phyloP scores from a whole-genome alignment of 2,888 invertebrate species.

The Bursaphelenchus okinawaensis region DNA sequence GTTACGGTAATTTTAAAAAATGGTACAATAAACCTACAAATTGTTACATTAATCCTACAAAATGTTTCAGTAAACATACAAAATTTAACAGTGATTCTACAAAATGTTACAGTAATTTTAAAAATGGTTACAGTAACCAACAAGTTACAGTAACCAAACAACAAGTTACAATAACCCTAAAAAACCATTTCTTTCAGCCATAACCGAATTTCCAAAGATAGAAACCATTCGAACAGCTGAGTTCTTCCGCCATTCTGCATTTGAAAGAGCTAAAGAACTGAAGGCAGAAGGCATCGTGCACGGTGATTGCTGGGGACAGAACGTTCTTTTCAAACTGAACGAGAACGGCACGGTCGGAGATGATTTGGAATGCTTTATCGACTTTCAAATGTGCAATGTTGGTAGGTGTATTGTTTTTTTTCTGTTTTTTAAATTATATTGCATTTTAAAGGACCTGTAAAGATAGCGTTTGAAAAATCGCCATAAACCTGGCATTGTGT shows the following conservation, averaged over 20 bases:
- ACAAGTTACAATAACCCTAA: not conserved
- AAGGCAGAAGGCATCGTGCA: not conserved
- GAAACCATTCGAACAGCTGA: not conserved
- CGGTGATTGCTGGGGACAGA: not conserved
- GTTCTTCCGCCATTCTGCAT: not conserved
- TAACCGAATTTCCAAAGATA: not conserved
- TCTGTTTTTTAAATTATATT: no score
- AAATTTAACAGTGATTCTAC: no score
- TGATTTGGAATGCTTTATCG: constrained; percentile 9
- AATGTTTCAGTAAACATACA: no score
- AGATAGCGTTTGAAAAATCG: no score
- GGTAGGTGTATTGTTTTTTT: not conserved
- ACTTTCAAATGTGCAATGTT: constrained; percentile 10
- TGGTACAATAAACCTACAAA: no score
- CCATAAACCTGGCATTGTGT: no score
- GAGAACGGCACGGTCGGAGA: constrained; percentile 10
- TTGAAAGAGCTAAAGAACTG: not conserved
- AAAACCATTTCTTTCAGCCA: not conserved
- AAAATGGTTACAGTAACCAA: no score
- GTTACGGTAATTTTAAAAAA: no score
- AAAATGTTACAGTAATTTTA: no score
- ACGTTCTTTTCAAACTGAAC: constrained; percentile 6
- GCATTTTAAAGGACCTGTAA: no score
- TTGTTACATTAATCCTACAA: no score
- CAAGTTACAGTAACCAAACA: no score